A percentile compares a stretch with the other conserved stretches of the same genome.
These are phyloP conservation scores for Mellivora capensis DNA, from an alignment of 2,113 vertebrate species.

Conservation along the genomic window DNA sequence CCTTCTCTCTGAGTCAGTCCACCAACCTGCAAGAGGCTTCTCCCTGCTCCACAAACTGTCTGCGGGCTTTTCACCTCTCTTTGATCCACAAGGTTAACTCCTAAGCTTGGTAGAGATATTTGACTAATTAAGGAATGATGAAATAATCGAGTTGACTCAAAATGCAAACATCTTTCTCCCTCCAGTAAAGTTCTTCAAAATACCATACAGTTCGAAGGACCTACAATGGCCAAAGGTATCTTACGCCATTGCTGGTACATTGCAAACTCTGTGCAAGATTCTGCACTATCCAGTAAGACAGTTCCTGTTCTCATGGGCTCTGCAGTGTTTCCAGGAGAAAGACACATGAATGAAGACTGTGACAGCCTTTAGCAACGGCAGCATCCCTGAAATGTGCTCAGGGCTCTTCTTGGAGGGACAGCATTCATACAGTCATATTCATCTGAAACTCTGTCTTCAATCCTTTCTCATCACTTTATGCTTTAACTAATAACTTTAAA, in stretches of 20 bases:
- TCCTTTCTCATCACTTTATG: not conserved
- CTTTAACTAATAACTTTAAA: not conserved
- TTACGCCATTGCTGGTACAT: fast-evolving
- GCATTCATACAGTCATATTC: not conserved
- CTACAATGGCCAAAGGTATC: not conserved
- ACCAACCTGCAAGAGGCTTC: not conserved
- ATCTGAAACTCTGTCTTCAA: not conserved
- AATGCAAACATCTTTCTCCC: not conserved
- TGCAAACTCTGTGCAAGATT: fast-evolving
- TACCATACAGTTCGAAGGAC: not conserved
- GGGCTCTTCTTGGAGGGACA: not conserved
- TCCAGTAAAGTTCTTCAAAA: not conserved
- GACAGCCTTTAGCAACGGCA: not conserved
- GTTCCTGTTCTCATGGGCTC: not conserved
- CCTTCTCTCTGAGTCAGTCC: not conserved
- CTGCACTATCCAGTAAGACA: not conserved
- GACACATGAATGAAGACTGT: not conserved
- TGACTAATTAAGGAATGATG: not conserved
- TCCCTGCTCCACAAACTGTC: not conserved
- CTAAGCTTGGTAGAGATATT: not conserved
- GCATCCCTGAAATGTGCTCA: not conserved
- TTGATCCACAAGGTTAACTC: not conserved
- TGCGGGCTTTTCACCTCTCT: not conserved
- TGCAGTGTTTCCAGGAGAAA: not conserved
- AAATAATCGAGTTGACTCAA: conserved; percentile 1